Evolutionary conservation across 2,113 vertebrate species (phyloP).

Genomic region (Pseudorectes ferrugineus): DNA sequence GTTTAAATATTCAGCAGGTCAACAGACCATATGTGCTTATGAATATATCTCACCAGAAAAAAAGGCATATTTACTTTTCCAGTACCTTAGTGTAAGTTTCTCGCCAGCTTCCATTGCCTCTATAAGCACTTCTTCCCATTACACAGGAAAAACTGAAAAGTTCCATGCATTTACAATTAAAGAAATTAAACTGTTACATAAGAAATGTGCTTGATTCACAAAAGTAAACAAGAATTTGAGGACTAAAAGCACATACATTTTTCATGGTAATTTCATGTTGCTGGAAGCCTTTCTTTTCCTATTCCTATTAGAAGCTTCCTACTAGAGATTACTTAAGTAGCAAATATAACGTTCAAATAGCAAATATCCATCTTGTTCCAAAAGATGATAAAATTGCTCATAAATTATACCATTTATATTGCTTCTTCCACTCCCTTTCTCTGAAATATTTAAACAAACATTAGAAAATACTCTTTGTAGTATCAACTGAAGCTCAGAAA

Average conservation of each 20-base stretch:
- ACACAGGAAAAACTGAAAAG: background rate
- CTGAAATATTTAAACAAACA: background rate
- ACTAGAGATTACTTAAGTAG: background rate
- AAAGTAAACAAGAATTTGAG: background rate
- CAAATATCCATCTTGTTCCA: background rate
- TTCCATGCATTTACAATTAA: background rate
- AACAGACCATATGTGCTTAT: background rate
- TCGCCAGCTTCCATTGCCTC: rapidly evolving
- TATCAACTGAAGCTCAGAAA: background rate
- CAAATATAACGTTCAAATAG: background rate
- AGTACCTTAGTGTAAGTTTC: background rate
- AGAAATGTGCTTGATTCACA: background rate
- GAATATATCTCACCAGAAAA: background rate
- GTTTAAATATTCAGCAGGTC: background rate
- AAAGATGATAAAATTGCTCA: background rate
- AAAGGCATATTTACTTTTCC: background rate
- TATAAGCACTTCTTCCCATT: background rate
- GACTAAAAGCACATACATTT: background rate
- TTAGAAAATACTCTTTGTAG: background rate
- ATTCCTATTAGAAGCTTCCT: background rate
- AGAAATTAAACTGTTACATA: background rate
- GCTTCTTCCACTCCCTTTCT: background rate
- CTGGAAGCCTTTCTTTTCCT: background rate
- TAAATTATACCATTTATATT: background rate
- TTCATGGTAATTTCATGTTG: background rate